These are phyloP conservation scores for Apamea anceps DNA, from an alignment of 2,888 invertebrate species.

Conservation along the genomic window DNA sequence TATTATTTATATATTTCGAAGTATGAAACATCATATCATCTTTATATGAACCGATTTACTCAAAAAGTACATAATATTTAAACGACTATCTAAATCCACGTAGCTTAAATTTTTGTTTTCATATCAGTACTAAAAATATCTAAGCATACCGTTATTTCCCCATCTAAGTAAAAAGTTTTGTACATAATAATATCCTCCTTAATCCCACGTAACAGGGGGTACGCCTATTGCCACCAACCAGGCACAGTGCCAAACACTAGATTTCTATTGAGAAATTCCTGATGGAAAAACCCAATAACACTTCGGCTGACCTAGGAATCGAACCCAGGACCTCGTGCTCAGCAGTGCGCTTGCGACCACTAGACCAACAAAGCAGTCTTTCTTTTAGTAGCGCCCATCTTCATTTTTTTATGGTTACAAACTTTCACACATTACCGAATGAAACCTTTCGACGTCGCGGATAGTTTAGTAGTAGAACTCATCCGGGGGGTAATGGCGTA, in stretches of 20 bases:
- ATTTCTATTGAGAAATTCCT: too few species aligned
- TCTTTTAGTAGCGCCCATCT: too few species aligned
- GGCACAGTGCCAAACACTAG: too few species aligned
- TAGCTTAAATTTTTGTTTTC: background rate
- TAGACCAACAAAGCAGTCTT: too few species aligned
- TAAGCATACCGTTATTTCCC: background rate
- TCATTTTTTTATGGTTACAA: too few species aligned
- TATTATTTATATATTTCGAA: background rate
- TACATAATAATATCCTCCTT: conserved; percentile 1
- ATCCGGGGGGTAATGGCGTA: too few species aligned
- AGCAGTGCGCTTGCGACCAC: background rate
- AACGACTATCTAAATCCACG: background rate
- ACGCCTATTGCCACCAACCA: too few species aligned
- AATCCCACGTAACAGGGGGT: too few species aligned
- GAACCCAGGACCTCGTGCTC: background rate
- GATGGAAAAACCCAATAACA: too few species aligned
- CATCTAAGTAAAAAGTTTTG: background rate
- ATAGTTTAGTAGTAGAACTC: too few species aligned
- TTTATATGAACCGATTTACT: background rate
- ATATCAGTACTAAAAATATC: background rate
- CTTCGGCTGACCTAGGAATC: background rate
- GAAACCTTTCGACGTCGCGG: too few species aligned
- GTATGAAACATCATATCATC: background rate
- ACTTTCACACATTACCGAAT: too few species aligned
- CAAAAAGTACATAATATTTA: background rate